A percentile compares a stretch with the other conserved stretches of the same genome.
These are phyloP conservation scores for Drosophila robusta DNA, from an alignment of 2,888 invertebrate species.

Conservation along the genomic window DNA sequence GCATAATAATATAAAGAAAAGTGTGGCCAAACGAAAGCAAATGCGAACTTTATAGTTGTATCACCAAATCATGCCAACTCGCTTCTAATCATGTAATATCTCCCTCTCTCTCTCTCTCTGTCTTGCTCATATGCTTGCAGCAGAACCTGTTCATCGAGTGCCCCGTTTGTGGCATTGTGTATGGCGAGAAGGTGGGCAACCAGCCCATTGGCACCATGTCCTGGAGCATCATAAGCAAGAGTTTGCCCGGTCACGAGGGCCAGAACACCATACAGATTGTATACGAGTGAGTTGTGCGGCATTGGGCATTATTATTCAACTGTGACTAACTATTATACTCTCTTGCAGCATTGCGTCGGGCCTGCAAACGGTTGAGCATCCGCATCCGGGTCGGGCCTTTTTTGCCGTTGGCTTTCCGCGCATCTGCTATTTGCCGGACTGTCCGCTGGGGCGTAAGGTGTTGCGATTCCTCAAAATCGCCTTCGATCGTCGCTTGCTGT, in stretches of 20 bases:
- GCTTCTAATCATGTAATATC: conserved; percentile 5
- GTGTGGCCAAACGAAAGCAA: too few species aligned
- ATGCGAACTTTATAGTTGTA: too few species aligned
- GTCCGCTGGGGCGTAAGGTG: conserved; percentile 91
- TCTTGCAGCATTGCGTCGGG: conserved; percentile 92
- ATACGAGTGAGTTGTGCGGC: conserved; percentile 88
- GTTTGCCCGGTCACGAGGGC: conserved; percentile 89
- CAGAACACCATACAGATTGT: conserved; percentile 92
- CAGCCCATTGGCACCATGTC: conserved; percentile 94
- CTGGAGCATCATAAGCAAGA: conserved; percentile 90
- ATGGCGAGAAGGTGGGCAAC: conserved; percentile 92
- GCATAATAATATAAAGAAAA: neutral
- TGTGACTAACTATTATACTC: neutral
- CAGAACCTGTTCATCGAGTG: conserved; percentile 92
- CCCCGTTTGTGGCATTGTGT: conserved; percentile 93
- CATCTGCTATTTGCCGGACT: conserved; percentile 93
- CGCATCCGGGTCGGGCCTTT: conserved; percentile 93
- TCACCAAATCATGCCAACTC: conserved; percentile 4
- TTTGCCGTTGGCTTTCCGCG: conserved; percentile 95
- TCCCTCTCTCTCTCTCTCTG: neutral
- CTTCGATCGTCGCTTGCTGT: conserved; percentile 93
- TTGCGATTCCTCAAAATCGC: conserved; percentile 91
- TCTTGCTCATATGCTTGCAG: conserved; percentile 22
- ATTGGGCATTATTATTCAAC: neutral
- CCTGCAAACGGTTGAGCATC: conserved; percentile 92